Evolutionary conservation across 2,113 vertebrate species (phyloP).

Genomic region (Thymallus thymallus): DNA sequence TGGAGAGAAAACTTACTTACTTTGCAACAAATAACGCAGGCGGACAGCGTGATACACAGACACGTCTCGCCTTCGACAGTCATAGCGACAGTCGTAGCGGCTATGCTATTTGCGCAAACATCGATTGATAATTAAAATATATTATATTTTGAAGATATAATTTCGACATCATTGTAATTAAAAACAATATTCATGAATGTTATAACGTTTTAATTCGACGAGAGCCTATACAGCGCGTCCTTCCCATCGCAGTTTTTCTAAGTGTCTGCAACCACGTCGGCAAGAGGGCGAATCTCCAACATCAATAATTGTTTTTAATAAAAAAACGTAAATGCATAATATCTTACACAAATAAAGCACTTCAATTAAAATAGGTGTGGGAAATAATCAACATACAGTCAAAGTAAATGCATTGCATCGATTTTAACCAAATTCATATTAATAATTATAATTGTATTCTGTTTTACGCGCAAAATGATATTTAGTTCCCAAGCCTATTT

Average conservation of each 20-base stretch:
- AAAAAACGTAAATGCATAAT: background rate
- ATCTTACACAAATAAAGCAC: background rate
- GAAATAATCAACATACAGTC: background rate
- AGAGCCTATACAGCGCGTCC: constrained; percentile 32
- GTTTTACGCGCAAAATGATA: background rate
- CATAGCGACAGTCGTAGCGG: background rate
- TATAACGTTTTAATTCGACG: background rate
- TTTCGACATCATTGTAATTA: background rate
- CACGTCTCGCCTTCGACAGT: background rate
- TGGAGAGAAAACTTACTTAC: constrained; percentile 23
- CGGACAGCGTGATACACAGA: background rate
- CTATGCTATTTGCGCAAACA: background rate
- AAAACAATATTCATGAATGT: background rate
- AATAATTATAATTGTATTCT: background rate
- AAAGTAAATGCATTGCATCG: background rate
- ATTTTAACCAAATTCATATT: background rate
- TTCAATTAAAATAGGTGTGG: background rate
- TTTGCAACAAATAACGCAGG: too few species aligned
- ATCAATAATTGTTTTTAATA: background rate
- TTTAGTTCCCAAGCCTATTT: background rate
- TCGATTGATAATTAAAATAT: background rate
- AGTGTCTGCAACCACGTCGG: constrained; percentile 58
- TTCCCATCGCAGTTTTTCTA: constrained; percentile 45
- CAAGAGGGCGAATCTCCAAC: constrained; percentile 27
- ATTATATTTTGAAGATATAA: background rate